Evolutionary conservation across 1,140 invertebrate genomes (phyloP), one percentile per base, ranked within the genome.

Genomic region (Nomia melanderi): DNA sequence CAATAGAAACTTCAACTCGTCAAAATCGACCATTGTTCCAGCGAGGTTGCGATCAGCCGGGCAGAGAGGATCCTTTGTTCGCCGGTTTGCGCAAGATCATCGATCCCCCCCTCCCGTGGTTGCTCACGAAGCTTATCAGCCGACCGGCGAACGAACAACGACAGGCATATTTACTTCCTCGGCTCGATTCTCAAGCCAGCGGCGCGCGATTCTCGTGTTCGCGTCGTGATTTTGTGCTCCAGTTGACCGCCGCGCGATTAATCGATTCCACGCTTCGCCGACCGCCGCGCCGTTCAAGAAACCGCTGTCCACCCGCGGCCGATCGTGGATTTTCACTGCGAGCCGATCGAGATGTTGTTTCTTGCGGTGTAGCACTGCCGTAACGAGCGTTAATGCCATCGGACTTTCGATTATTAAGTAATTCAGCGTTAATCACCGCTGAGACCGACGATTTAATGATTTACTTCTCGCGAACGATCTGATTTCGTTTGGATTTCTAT

Each of bases 241-340:
- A 54, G 44, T 73, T 63, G 31, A 73, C 33, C 31, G 64, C 7
- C 47, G 14, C 66, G 53, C 33, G 33, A 39, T 36, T 29, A 50
- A 73, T 63, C 59, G 44, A 62, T 60, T 33, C 44, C 31, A 73
- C 29, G n/a, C 57, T 50, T 8, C 33, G 8, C 3, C 8, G 33
- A 3, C n/a, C n/a, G n/a, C n/a, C n/a, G n/a, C n/a, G n/a, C n/a
- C n/a, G n/a, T n/a, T n/a, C n/a, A n/a, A n/a, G n/a, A n/a, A n/a
- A 36, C 29, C 41, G 25, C 9, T 9, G 31, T 31, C 6, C 29
- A 14, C 36, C 0, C 6, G 33, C 0, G 11, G 14, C 8, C 39
- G 56, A 39, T 41, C 25, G 1, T 31, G 2, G 5, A 59, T 70
- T 44, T 70, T 47, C 54, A 20, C 36, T n/a, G 47, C 47, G 47